Evolutionary conservation across 1,140 invertebrate genomes (phyloP), one percentile per base, ranked within the genome.

Genomic region (Saxidomus purpurata): DNA sequence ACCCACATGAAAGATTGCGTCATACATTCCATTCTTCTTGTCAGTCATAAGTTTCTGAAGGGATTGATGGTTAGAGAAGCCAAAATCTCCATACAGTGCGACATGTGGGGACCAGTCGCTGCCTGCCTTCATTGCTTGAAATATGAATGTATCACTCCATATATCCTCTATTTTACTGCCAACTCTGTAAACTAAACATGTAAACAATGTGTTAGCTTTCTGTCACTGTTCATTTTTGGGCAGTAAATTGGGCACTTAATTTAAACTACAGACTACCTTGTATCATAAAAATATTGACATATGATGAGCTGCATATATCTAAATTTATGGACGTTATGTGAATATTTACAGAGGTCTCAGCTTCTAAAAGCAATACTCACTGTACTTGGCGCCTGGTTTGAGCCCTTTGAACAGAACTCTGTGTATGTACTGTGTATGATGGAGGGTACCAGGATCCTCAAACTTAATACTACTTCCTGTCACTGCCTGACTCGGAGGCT

Each of bases 11-110:
- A 99, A 96, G 83, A 98, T 97, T 89, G 98, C 97, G 96, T 99
- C 98, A 95, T 98, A 99, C 91, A 97, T 95, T n/a, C 97, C 97
- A 43, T 96, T 96, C 93, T 98, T 97, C 0, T 97, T 97, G 93
- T 99, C 98, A 90, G 97, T 96, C 95, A 98, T 98, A 43, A 99
- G 95, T 71, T 97, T 96, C 0, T 97, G 96, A 55, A 99, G 96
- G n/a, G 98, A 98, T 63, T 95, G 94, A 34, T 98, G 98, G 96
- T 99, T 99, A 91, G 97, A 97, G 96, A 98, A 98, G 3, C 98
- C 98, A 97, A 99, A 97, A 95, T 99, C 98, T 0, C 98, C 99
- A 94, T 97, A 99, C 87, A 99, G 97, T 25, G 98, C 98, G 61
- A 99, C 95, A 11, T 97, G 96, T 0, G 98, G 98, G 61, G 97